Base-by-base conservation (phyloP, 1,140 invertebrate species). In the Bombus picipes region DNA sequence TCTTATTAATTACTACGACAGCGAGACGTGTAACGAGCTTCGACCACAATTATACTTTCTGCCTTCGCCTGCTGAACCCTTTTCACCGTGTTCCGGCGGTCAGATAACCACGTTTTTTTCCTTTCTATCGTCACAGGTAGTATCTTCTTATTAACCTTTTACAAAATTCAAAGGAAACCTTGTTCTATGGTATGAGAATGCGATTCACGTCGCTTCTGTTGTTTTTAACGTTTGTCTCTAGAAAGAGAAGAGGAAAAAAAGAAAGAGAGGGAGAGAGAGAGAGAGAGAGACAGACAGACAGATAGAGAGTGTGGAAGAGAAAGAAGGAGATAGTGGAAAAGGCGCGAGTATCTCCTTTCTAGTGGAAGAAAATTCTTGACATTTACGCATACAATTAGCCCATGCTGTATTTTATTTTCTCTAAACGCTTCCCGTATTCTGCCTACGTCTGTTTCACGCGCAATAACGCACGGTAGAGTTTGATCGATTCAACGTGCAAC, bases 1-100 rank as follows among this genome's bases (percentile, higher is more conserved):
- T 83, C 66, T 85, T 89, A 84, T 90, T 92, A 92, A 92, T 92
- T 91, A 78, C 82, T 76, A 72, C 68, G 80, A 88, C 82, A 87
- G 82, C 73, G 85, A 47, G 65, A n/a, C 81, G 79, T 34, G 72
- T 85, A 86, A 90, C 81, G 73, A 89, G 78, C 74, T 39, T 43
- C 43, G 32, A 0, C 62, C 74, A 32, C 28, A 34, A 81, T 83
- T 83, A 87, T 12, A 13, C 22, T 66, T 66, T 32, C 2, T 41
- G 1, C 3, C 28, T 73, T 79, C 18, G n/a, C 39, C 10, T 66
- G 47, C 18, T 3, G n/a, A 25, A 43, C 37, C 25, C 53, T n/a
- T 75, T 47, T 28, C 43, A 71, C 28, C 68, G 18, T 32, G 15
- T 62, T 8, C 1, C 65, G 41, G 57, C 39, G 65, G 13, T 12